Base-by-base conservation (phyloP, 2,113 vertebrate species). In the Nyctibius bracteatus region DNA sequence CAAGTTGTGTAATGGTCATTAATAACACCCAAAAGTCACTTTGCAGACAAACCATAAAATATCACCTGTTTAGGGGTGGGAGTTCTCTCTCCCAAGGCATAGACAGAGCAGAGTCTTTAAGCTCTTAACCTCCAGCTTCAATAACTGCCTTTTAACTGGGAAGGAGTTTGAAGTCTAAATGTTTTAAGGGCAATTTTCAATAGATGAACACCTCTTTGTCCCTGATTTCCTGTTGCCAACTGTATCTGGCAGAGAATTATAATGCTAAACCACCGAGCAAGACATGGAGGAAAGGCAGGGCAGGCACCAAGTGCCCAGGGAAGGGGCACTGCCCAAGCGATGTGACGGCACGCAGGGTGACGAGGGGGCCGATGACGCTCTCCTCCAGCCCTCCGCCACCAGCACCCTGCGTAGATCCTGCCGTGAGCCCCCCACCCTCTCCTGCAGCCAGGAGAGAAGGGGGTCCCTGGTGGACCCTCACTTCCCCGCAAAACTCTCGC, bases 191-290 rank as follows among this genome's bases (percentile, higher is more conserved):
- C 10, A 31, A 35, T 66, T 83, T 57, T 28, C 7, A 2, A 0
- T 2, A 35, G 25, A 28, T 19, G 28, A 54, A 46, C 23, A 1
- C 15, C 0, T 1, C 72, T 30, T 33, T 49, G 31, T 46, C 57
- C 44, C 19, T 30, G 1, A 24, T 75, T 67, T 61, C 54, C 47
- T 43, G 7, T 51, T 51, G 13, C 37, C 49, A 4, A 3, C 5
- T 1, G 25, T 21, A 22, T 47, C 47, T 47, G 41, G 41, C 41
- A 43, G 41, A 43, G 41, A n/a, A n/a, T n/a, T n/a, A n/a, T n/a
- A n/a, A n/a, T n/a, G n/a, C n/a, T n/a, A n/a, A 51, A n/a, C 20
- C n/a, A 6, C 22, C 0, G 0, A 71, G 51, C 23, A 13, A n/a
- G 30, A 54, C 23, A 31, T 0, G 8, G 37, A 18, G 13, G 22